phyloP scores from a whole-genome alignment of 2,113 vertebrate species.

The Cyphomyrus discorhynchus region DNA sequence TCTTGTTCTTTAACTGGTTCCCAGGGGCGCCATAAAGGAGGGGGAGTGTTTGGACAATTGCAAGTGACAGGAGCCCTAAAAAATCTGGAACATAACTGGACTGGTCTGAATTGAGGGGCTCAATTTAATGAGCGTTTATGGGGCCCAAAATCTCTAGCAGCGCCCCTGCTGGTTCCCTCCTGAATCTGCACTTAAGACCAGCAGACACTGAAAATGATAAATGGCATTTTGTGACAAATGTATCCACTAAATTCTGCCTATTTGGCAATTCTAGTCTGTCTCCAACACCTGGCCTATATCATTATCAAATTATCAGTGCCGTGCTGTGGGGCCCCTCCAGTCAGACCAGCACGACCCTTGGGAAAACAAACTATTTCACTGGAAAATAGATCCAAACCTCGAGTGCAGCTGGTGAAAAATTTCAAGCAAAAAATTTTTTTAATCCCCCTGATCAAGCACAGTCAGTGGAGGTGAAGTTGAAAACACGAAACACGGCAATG shows the following conservation, averaged over 20 bases:
- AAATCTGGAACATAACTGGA: too few species aligned
- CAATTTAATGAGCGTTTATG: neutral
- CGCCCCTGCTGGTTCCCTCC: neutral
- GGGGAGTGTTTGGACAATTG: too few species aligned
- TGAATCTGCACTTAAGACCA: neutral
- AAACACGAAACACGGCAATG: neutral
- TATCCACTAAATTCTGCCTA: neutral
- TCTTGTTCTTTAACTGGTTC: neutral
- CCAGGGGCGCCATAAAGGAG: too few species aligned
- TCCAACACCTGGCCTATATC: slow-evolving; percentile 31
- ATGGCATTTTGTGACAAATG: neutral
- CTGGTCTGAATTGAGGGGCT: neutral
- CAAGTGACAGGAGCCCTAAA: too few species aligned
- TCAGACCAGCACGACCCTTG: slow-evolving; percentile 26
- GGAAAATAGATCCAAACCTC: slow-evolving; percentile 16
- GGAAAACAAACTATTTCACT: slow-evolving; percentile 31
- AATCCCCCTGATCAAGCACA: neutral
- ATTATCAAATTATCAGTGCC: slow-evolving; percentile 33
- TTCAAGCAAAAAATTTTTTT: neutral
- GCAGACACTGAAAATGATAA: neutral
- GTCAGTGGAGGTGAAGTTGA: slow-evolving; percentile 12
- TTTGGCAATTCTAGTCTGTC: slow-evolving; percentile 15
- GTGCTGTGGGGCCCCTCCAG: slow-evolving; percentile 22
- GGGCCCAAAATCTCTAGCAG: neutral
- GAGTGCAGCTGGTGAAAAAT: slow-evolving; percentile 27